These are phyloP conservation scores for Eupithecia vulgata DNA, from an alignment of 2,888 invertebrate genomes.

Conservation along the genomic window DNA sequence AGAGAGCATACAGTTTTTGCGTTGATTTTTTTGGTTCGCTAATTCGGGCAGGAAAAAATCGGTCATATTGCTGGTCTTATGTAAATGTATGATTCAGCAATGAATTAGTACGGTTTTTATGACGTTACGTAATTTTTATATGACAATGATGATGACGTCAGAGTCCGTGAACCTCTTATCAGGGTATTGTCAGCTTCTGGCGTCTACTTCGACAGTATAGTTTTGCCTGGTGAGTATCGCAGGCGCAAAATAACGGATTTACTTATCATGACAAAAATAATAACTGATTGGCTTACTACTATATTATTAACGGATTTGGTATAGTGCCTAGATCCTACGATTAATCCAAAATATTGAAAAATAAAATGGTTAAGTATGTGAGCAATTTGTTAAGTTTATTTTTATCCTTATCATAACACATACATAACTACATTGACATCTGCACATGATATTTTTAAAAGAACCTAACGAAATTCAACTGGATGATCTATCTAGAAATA, in stretches of 20 bases:
- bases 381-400: too few species aligned
- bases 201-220: background rate
- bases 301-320: too few species aligned
- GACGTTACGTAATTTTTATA: constrained; percentile 32
- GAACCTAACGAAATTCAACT: too few species aligned
- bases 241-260: background rate
- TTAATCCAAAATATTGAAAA: too few species aligned
- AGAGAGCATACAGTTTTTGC: constrained; percentile 64
- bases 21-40: constrained; percentile 49
- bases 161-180: constrained; percentile 10
- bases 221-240: background rate
- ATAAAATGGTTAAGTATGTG: too few species aligned
- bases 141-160: constrained; percentile 31
- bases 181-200: background rate
- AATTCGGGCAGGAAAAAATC: constrained; percentile 52
- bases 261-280: background rate
- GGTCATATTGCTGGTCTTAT: constrained; percentile 40
- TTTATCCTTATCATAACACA: too few species aligned
- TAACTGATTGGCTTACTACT: too few species aligned
- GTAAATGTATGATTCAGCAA: constrained; percentile 49
- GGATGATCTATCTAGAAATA: too few species aligned
- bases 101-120: constrained; percentile 37
- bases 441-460: too few species aligned
- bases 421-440: too few species aligned
- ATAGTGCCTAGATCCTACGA: too few species aligned